Evolutionary conservation across 2,113 vertebrate genomes (phyloP).

Genomic region (Balaeniceps rex): DNA sequence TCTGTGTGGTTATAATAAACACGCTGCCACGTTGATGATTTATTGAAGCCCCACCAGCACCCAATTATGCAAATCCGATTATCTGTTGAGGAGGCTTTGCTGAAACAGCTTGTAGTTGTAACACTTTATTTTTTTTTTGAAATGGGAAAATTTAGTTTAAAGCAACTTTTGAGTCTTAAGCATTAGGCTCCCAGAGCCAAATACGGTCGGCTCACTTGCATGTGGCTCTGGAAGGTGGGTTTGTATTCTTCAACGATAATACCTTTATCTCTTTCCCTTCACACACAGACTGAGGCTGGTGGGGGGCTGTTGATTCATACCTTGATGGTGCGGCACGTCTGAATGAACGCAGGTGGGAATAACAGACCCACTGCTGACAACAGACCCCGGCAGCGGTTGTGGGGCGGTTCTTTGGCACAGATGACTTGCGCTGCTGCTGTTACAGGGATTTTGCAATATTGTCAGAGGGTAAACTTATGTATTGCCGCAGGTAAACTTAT

Average conservation of each 20-base stretch:
- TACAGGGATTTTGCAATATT: not conserved
- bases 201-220: not conserved
- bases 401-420: not conserved
- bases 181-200: not conserved
- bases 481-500: not conserved
- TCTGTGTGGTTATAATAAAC: conserved; percentile 56
- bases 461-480: not conserved
- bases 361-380: not conserved
- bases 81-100: conserved; percentile 75
- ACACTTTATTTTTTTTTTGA: conserved; percentile 56
- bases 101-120: conserved; percentile 72
- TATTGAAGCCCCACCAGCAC: conserved; percentile 69
- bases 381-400: not conserved
- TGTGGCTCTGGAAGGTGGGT: not conserved
- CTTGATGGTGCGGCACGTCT: fast-evolving
- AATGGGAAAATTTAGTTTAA: conserved; percentile 56
- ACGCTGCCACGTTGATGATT: conserved; percentile 57
- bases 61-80: conserved; percentile 79
- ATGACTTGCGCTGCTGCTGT: not conserved
- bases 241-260: not conserved
- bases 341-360: not conserved
- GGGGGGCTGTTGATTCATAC: not conserved
- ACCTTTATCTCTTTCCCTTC: not conserved
- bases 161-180: conserved; percentile 3
- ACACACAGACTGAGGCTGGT: not conserved